Evolutionary conservation across 2,113 vertebrate genomes (phyloP).

Genomic region (Hippolais icterina): DNA sequence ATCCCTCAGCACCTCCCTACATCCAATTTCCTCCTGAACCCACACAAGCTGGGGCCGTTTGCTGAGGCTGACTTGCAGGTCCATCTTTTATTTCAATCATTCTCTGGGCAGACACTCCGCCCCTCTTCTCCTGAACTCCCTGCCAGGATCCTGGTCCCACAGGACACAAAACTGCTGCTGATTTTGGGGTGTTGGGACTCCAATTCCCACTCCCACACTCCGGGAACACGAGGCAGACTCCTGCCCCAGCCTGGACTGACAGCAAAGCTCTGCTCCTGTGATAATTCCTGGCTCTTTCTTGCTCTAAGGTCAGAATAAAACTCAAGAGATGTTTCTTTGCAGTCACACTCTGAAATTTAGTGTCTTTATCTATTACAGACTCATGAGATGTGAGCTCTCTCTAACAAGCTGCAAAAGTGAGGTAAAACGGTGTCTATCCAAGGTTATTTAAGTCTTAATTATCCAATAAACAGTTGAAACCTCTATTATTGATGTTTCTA

Average conservation of each 20-base stretch:
- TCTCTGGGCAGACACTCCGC: not conserved
- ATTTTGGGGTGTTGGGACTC: not conserved
- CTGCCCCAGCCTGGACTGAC: not conserved
- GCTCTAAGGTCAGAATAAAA: too few species aligned
- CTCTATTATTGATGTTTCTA: too few species aligned
- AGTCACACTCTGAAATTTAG: too few species aligned
- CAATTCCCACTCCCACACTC: accelerated
- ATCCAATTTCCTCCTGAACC: not conserved
- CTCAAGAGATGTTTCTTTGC: too few species aligned
- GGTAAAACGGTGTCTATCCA: too few species aligned
- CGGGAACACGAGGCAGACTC: not conserved
- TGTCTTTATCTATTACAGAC: too few species aligned
- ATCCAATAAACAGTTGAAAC: too few species aligned
- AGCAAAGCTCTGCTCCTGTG: not conserved
- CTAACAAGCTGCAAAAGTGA: too few species aligned
- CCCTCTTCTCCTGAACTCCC: not conserved
- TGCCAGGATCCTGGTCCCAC: not conserved
- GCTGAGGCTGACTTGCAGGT: not conserved
- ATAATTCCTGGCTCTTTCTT: too few species aligned
- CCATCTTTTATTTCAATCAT: not conserved
- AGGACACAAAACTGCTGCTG: not conserved
- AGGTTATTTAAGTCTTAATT: too few species aligned
- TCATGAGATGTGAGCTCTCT: too few species aligned
- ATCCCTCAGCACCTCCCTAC: not conserved
- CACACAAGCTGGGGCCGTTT: not conserved